Evolutionary conservation across 2,888 invertebrate species (phyloP), one percentile per base, ranked within the genome.

Genomic region (Chloromyia formosa): DNA sequence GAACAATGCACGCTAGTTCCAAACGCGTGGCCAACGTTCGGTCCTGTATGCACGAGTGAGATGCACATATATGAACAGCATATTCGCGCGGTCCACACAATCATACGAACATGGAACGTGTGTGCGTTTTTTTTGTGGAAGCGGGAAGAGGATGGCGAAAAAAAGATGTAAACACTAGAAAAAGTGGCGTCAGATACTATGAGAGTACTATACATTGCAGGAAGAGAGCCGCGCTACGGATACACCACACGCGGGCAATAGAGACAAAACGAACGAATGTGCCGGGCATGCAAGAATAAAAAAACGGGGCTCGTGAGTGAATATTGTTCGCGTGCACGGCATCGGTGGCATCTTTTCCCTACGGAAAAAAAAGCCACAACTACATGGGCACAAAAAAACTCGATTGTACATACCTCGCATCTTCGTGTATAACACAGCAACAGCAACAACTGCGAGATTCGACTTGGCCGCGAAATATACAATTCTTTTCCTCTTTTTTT

Each of bases 271-370:
- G 27, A 10, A 56, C 10, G 18, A 18, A 56, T 56, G n/a, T n/a
- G 66, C 22, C 66, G 66, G 66, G 45, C 22, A 12, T 10, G 23
- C 45, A 22, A 49, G 20, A 66, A 66, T 12, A 66, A 22, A 20
- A 45, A 22, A 10, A 49, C 66, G 22, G 49, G 5, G 1, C 10
- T 20, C 66, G 66, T 66, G 66, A 66, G 66, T 66, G 66, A 66
- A 20, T 35, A 35, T n/a, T 35, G 49, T 45, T 66, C 66, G 66
- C 45, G 66, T 66, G 66, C 66, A 66, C 45, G 66, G 66, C 66
- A 49, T 22, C 66, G 62, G 23, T 60, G 27, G 27, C 27, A 4
- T 35, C 27, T 35, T 35, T 35, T 35, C 3, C 49, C 16, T 27
- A 10, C 66, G 14, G 20, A 27, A 22, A 66, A 66, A 20, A 45